Evolutionary conservation across 1,140 invertebrate genomes (phyloP).

Genomic region (Ips nitidus): DNA sequence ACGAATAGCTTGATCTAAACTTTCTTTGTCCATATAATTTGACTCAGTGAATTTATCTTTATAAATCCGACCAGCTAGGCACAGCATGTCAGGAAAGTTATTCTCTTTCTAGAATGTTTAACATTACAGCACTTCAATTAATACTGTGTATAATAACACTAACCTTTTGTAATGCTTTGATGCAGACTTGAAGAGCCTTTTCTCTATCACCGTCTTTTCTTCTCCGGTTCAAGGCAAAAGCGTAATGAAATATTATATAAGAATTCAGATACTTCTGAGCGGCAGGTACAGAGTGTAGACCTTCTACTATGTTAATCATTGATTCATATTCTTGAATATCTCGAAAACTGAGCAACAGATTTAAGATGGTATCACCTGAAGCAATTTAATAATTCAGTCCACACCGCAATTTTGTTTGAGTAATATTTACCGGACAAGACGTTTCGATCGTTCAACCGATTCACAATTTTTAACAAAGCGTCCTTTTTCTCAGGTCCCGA

Average conservation of each 20-base stretch:
- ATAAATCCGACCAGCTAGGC: slow-evolving; percentile 96
- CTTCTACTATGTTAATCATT: slow-evolving; percentile 96
- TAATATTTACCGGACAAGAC: slow-evolving; percentile 71
- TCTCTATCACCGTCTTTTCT: slow-evolving; percentile 94
- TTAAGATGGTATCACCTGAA: slow-evolving; percentile 82
- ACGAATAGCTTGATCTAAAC: slow-evolving; percentile 89
- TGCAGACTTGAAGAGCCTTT: slow-evolving; percentile 88
- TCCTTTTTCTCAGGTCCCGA: slow-evolving; percentile 84
- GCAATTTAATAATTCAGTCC: background rate
- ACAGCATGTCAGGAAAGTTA: slow-evolving; percentile 95
- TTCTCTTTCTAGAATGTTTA: slow-evolving; percentile 71
- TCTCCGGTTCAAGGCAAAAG: slow-evolving; percentile 94
- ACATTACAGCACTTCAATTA: slow-evolving; percentile 5
- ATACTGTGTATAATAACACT: background rate
- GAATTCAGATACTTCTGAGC: slow-evolving; percentile 87
- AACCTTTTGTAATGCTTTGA: slow-evolving; percentile 80
- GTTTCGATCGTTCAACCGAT: slow-evolving; percentile 94
- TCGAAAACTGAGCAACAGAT: slow-evolving; percentile 88
- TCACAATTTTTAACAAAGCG: slow-evolving; percentile 86
- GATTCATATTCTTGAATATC: slow-evolving; percentile 97
- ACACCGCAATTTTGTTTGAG: background rate
- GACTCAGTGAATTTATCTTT: slow-evolving; percentile 99
- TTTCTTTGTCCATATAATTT: slow-evolving; percentile 84
- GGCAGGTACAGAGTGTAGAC: slow-evolving; percentile 90
- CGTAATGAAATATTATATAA: slow-evolving; percentile 90